Base-by-base conservation (phyloP, 1,140 invertebrate genomes). In the Neuroterus valhalla region DNA sequence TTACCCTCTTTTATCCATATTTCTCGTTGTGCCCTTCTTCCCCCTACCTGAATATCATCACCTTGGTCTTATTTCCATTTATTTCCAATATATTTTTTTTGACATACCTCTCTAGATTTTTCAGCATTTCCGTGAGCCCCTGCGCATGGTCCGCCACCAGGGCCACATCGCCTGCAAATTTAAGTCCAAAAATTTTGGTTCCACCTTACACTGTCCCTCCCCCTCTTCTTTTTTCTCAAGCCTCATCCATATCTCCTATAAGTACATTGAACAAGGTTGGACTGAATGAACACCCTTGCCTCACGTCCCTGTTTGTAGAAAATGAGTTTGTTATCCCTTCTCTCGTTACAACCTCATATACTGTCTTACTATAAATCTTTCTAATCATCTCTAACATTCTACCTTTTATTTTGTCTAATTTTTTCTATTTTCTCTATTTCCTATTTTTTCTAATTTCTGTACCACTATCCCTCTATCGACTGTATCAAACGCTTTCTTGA, bases 381-480 rank as follows among this genome's bases (percentile, higher is more conserved):
- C 66, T 11, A n/a, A 38, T 75, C 38, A 45, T 75, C 17, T 45
- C 4, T 15, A 66, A 4, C 45, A 52, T 67, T 73, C 45, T 73
- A 4, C 66, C 55, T 73, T 66, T 68, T 17, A 73, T 17, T n/a
- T n/a, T n/a, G n/a, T n/a, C n/a, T n/a, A n/a, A n/a, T n/a, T n/a
- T n/a, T n/a, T n/a, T n/a, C n/a, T n/a, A n/a, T n/a, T n/a, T n/a
- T n/a, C n/a, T n/a, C n/a, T n/a, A n/a, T n/a, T n/a, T 31, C 62
- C 72, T 3, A 69, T 42, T 71, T 69, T 76, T 45, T 62, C 21
- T 50, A 44, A 52, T 73, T 38, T 72, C 44, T 69, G 17, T 6
- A 69, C 2, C 46, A 69, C 10, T 46, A 46, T 17, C 45, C 43
- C 43, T 17, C 26, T 38, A n/a, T 3, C 26, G 23, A 66, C 48